Percentiles rank a stretch among this genome's conserved stretches.
phyloP scores from a whole-genome alignment of 2,888 invertebrate species.

The Proisotoma minuta region DNA sequence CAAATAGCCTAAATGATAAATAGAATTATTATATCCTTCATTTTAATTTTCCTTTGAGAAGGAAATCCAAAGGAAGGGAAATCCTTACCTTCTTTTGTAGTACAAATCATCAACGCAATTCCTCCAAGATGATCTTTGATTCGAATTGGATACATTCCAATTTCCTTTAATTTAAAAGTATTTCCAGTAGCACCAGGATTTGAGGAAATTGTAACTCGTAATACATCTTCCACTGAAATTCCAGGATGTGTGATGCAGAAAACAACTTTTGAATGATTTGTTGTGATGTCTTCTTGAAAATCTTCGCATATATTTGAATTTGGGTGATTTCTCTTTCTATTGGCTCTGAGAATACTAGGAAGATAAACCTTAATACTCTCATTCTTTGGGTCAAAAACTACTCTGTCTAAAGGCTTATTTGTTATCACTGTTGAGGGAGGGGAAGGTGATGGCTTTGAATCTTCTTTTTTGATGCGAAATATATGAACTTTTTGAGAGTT shows the following conservation, averaged over 20 bases:
- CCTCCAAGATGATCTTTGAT: conserved; percentile 50
- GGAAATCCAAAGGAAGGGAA: too few species aligned
- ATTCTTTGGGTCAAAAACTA: conserved; percentile 42
- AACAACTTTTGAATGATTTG: conserved; percentile 26
- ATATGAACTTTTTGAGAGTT: conserved; percentile 29
- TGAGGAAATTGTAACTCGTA: conserved; percentile 21
- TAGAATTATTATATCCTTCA: too few species aligned
- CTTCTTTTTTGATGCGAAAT: conserved; percentile 35
- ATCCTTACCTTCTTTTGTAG: conserved; percentile 65
- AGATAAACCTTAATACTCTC: conserved; percentile 42
- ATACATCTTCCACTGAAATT: conserved; percentile 39
- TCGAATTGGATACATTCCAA: conserved; percentile 38
- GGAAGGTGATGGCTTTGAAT: conserved; percentile 22
- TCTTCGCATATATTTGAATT: conserved; percentile 38
- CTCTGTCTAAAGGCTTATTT: conserved; percentile 17
- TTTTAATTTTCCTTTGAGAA: too few species aligned
- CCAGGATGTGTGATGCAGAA: conserved; percentile 19
- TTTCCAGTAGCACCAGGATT: conserved; percentile 3
- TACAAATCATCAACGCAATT: conserved; percentile 61
- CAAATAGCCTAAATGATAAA: too few species aligned
- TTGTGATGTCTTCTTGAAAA: conserved; percentile 39
- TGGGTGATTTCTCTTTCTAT: conserved; percentile 34
- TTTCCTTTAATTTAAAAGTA: conserved; percentile 24
- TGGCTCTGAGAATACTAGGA: conserved; percentile 33
- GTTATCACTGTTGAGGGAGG: not conserved